Conservation (phyloP, 2,113 vertebrate species). For the Rousettus leschenaultii region DNA sequence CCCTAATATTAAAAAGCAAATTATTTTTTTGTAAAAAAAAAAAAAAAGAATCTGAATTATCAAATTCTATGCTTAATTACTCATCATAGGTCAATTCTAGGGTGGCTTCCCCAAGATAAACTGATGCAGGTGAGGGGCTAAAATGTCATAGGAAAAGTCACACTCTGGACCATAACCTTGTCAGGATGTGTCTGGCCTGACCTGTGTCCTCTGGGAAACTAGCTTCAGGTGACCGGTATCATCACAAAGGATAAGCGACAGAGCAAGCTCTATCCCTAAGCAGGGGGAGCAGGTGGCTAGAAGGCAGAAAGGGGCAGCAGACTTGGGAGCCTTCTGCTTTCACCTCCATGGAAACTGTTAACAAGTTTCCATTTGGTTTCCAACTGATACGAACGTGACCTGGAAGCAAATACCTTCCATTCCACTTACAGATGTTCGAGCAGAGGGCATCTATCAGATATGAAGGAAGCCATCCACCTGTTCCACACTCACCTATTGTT, state of each 20-base stretch:
- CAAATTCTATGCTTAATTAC: background rate
- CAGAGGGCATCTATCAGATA: background rate
- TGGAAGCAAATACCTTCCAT: background rate
- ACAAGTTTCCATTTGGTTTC: background rate
- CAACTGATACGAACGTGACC: background rate
- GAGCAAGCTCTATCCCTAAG: background rate
- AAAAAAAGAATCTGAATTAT: background rate
- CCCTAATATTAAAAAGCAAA: background rate
- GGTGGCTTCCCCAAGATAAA: background rate
- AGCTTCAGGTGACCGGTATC: background rate
- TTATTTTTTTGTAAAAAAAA: background rate
- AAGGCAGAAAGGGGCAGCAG: background rate
- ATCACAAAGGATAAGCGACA: background rate
- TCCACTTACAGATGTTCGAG: background rate
- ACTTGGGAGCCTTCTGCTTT: background rate
- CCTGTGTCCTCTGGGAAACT: background rate
- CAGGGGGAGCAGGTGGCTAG: background rate
- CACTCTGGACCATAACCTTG: no score
- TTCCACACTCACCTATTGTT: background rate
- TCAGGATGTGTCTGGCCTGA: background rate
- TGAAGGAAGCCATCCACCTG: constrained; percentile 21
- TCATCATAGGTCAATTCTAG: background rate
- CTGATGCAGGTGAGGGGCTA: background rate
- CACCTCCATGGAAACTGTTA: background rate
- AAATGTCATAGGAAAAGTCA: background rate